A percentile compares a stretch with the other conserved stretches of the same genome.
Evolutionary conservation across 2,888 invertebrate species (phyloP).

Genomic region (Acleris sparsana): DNA sequence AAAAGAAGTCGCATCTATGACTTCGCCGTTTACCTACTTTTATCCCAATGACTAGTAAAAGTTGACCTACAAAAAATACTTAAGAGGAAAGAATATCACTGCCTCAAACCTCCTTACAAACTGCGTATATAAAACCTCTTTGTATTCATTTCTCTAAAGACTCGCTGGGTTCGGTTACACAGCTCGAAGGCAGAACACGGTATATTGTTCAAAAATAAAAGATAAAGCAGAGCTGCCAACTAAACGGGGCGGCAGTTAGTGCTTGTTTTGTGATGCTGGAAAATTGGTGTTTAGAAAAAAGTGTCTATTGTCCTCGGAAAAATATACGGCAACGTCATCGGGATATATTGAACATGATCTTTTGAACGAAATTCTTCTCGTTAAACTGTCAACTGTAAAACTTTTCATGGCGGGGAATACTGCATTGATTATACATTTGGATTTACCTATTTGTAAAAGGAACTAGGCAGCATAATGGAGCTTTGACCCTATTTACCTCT

Average conservation of each 20-base stretch:
- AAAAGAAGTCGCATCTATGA: no score
- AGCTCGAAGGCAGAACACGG: conserved; percentile 18
- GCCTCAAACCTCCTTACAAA: no score
- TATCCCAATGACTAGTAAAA: neutral
- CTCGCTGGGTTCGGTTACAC: conserved; percentile 14
- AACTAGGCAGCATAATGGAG: no score
- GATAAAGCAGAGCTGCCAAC: conserved; percentile 31
- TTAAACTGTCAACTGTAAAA: no score
- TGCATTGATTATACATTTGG: no score
- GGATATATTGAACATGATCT: neutral
- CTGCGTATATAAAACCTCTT: conserved; percentile 8
- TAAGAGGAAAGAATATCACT: no score
- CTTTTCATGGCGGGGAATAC: no score
- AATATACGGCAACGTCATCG: neutral
- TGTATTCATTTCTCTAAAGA: conserved; percentile 8
- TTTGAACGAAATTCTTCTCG: no score
- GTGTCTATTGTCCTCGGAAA: conserved; percentile 11
- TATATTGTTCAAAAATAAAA: conserved; percentile 18
- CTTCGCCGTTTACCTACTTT: no score
- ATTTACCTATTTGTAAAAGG: no score
- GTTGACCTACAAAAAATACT: neutral
- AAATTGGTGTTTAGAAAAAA: conserved; percentile 24
- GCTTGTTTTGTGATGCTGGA: conserved; percentile 13
- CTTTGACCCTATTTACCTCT: no score
- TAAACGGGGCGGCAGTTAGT: conserved; percentile 20